A percentile compares a stretch with the other conserved stretches of the same genome.
These are phyloP conservation scores for Muscidifurax raptorellus DNA, from an alignment of 1,140 invertebrate species.

Conservation along the genomic window DNA sequence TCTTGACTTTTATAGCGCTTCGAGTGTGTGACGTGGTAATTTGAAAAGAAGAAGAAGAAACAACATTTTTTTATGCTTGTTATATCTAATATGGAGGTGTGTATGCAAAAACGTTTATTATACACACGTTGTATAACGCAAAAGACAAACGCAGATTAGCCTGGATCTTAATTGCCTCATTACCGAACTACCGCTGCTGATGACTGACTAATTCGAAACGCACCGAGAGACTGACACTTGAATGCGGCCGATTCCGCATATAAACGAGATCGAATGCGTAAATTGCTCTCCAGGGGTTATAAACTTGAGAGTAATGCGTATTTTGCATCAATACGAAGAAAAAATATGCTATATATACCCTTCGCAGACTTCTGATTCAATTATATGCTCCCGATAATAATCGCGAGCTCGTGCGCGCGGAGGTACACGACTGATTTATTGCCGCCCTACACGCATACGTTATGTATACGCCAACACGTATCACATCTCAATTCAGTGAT, in stretches of 20 bases:
- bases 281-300: not conserved
- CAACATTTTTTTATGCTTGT: too few species aligned
- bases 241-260: not conserved
- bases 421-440: not conserved
- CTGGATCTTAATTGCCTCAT: not conserved
- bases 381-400: slow-evolving; percentile 1
- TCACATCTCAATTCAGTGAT: slow-evolving; percentile 21
- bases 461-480: not conserved
- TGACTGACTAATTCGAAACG: not conserved
- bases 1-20: not conserved
- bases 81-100: too few species aligned
- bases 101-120: too few species aligned
- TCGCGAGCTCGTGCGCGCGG: not conserved
- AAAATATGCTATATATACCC: too few species aligned
- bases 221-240: not conserved
- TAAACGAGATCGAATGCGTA: slow-evolving; percentile 8
- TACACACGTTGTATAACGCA: too few species aligned
- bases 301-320: not conserved
- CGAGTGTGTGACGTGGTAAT: not conserved
- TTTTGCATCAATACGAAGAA: not conserved
- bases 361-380: not conserved
- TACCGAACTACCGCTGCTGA: not conserved
- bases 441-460: not conserved
- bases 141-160: too few species aligned
- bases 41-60: not conserved